Evolutionary conservation across 2,797 vertebrate genomes (phyloP).

Genomic region (Pseudochaenichthys georgianus): DNA sequence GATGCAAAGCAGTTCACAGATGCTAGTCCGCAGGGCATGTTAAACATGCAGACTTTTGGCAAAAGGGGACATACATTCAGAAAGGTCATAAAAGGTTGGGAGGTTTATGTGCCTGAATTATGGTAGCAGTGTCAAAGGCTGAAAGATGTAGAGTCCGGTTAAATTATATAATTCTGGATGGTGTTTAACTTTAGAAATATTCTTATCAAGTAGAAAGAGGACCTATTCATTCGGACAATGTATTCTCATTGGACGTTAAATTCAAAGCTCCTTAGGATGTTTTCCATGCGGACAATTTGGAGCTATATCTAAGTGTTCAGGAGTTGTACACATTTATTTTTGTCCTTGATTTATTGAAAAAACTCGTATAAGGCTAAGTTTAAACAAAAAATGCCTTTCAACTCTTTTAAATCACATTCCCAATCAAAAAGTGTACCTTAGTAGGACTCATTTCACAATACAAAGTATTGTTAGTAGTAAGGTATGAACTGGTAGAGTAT

Average conservation of each 20-base stretch:
- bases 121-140: slow-evolving; percentile 27
- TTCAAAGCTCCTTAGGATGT: not conserved
- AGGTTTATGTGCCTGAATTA: slow-evolving; percentile 41
- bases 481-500: not conserved
- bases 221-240: not conserved
- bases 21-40: slow-evolving; percentile 75
- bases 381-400: too few relatives aligned
- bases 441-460: not conserved
- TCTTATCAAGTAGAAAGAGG: not conserved
- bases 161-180: slow-evolving; percentile 2
- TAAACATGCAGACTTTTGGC: slow-evolving; percentile 65
- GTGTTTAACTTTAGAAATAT: not conserved
- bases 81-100: slow-evolving; percentile 79
- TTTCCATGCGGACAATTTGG: not conserved
- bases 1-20: slow-evolving; percentile 64
- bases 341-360: not conserved
- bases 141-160: slow-evolving; percentile 14
- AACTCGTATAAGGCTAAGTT: too few relatives aligned
- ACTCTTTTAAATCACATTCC: too few relatives aligned
- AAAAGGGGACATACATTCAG: slow-evolving; percentile 51
- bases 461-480: not conserved
- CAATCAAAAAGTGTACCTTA: too few relatives aligned
- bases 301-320: slow-evolving; percentile 4
- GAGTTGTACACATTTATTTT: not conserved
- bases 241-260: not conserved